Evolutionary conservation across 2,797 vertebrate genomes (phyloP).

Genomic region (Simalia tracyae): DNA sequence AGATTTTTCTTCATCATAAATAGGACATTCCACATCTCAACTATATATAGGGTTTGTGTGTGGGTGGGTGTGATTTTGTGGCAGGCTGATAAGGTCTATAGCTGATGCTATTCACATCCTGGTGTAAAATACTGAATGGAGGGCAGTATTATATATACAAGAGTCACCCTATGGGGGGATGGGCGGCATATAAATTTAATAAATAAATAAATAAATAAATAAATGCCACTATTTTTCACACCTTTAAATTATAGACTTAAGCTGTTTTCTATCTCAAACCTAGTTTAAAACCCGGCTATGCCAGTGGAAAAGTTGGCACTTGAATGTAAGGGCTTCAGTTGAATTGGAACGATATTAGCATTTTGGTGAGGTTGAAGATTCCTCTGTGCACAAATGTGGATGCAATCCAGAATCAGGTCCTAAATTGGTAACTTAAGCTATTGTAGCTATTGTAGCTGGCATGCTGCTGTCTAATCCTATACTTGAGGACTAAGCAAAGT

Average conservation of each 20-base stretch:
- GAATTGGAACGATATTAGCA: background rate
- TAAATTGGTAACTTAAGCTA: background rate
- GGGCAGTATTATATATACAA: background rate
- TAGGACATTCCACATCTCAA: conserved; percentile 12
- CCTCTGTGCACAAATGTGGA: background rate
- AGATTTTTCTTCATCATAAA: conserved; percentile 27
- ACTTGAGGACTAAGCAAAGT: background rate
- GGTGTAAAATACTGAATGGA: conserved; percentile 18
- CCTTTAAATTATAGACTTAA: background rate
- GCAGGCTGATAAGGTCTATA: conserved; percentile 22
- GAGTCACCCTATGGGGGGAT: too few species aligned
- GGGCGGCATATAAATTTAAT: too few species aligned
- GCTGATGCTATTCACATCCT: conserved; percentile 24
- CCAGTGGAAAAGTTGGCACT: background rate
- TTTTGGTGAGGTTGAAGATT: background rate
- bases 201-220: too few species aligned
- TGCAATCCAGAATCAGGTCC: conserved; percentile 1
- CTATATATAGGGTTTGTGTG: conserved; percentile 30
- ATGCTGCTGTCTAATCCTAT: background rate
- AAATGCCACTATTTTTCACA: background rate
- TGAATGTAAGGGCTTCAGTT: background rate
- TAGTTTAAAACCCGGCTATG: background rate
- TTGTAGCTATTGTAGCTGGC: background rate
- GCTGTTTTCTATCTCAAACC: background rate
- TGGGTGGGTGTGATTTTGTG: conserved; percentile 44